These are phyloP conservation scores for Pseudanteris insignis DNA, from an alignment of 2,888 invertebrate species.

Conservation along the genomic window DNA sequence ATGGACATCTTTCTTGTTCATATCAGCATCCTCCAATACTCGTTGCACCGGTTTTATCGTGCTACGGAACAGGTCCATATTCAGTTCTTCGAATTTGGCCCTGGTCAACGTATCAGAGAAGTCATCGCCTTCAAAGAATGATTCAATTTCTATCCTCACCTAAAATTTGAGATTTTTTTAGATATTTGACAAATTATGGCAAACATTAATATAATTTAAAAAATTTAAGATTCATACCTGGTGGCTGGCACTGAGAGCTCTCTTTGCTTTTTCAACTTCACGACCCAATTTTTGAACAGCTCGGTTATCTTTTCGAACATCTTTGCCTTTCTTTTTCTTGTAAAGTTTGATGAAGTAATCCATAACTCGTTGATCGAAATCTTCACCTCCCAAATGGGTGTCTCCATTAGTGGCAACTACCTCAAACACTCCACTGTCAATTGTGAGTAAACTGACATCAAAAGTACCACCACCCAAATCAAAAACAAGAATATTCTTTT, in stretches of 20 bases:
- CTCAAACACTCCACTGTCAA: conserved; percentile 99
- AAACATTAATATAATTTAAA: no score
- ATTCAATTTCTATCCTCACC: conserved; percentile 97
- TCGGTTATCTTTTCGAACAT: conserved; percentile 92
- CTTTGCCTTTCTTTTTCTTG: conserved; percentile 99
- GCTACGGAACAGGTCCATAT: conserved; percentile 77
- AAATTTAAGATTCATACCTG: conserved; percentile 71
- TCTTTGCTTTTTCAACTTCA: conserved; percentile 97
- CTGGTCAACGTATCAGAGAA: conserved; percentile 98
- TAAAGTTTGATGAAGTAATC: conserved; percentile 98
- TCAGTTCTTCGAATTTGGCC: conserved; percentile 98
- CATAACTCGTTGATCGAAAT: conserved; percentile 98
- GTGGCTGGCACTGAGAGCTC: conserved; percentile 92
- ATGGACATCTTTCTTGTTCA: conserved; percentile 97
- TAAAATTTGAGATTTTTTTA: no score
- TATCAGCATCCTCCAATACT: conserved; percentile 97
- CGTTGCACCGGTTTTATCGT: conserved; percentile 78
- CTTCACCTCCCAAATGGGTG: conserved; percentile 98
- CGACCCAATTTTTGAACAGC: conserved; percentile 96
- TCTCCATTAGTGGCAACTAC: conserved; percentile 92
- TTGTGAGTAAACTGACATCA: conserved; percentile 96
- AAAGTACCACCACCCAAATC: conserved; percentile 99
- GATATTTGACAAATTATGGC: no score
- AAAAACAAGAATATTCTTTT: conserved; percentile 98
- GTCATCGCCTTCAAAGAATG: conserved; percentile 97